A percentile compares a stretch with the other conserved stretches of the same genome.
Evolutionary conservation across 2,888 invertebrate genomes (phyloP).

Genomic region (Pammene aurita): DNA sequence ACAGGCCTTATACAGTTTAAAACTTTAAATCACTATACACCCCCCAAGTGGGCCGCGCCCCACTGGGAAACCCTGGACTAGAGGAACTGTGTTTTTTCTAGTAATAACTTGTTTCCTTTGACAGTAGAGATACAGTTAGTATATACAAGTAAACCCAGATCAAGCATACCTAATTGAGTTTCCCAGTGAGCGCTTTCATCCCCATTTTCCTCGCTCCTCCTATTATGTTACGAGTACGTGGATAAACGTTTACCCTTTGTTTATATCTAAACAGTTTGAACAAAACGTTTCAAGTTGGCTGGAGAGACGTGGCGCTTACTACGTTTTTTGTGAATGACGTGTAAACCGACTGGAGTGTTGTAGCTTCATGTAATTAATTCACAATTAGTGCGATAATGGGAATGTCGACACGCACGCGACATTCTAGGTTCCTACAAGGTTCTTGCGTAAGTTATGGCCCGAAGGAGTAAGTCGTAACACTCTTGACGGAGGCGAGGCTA

Average conservation of each 20-base stretch:
- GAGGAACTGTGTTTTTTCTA: neutral
- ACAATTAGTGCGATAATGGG: slow-evolving; percentile 17
- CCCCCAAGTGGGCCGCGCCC: too few species aligned
- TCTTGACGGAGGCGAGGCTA: too few species aligned
- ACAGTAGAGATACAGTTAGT: neutral
- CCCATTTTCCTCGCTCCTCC: slow-evolving; percentile 4
- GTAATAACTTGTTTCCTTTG: neutral
- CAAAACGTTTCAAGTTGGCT: neutral
- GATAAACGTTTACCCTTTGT: slow-evolving; percentile 4
- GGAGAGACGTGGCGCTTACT: neutral
- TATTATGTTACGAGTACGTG: slow-evolving; percentile 18
- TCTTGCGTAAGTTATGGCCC: too few species aligned
- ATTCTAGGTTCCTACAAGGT: neutral
- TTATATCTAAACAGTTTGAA: neutral
- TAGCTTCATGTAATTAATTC: slow-evolving; percentile 18
- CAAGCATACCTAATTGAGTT: slow-evolving; percentile 18
- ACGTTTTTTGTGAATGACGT: neutral
- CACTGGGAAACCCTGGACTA: too few species aligned
- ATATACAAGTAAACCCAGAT: slow-evolving; percentile 7
- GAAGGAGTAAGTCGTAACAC: too few species aligned
- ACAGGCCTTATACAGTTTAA: too few species aligned
- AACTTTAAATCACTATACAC: too few species aligned
- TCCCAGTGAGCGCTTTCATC: slow-evolving; percentile 8
- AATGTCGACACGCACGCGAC: slow-evolving; percentile 13
- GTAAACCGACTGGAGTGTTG: neutral